These are phyloP conservation scores for Drosophila teissieri DNA, from an alignment of 1,140 invertebrate species.

Conservation along the genomic window DNA sequence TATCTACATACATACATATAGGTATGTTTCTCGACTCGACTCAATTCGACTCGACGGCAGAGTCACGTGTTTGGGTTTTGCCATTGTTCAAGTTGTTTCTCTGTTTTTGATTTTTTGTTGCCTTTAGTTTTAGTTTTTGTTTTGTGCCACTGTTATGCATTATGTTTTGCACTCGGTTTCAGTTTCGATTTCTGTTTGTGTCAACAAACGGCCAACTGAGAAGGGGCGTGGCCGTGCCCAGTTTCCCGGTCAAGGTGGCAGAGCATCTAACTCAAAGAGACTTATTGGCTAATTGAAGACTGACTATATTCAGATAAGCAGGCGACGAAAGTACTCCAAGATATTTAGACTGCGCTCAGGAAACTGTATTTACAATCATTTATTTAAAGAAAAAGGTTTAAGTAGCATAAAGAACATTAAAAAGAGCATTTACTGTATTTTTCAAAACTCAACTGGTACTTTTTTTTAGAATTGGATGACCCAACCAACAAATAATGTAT, in stretches of 20 bases:
- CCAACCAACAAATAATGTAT: too few species aligned
- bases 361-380: too few species aligned
- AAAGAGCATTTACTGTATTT: too few species aligned
- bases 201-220: conserved; percentile 30
- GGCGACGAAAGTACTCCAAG: too few species aligned
- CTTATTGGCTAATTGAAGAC: conserved; percentile 2
- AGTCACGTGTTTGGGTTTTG: conserved; percentile 64
- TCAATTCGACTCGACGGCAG: conserved; percentile 14
- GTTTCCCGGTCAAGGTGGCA: conserved; percentile 40
- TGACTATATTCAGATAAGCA: too few species aligned
- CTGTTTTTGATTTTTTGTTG: conserved; percentile 16
- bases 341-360: too few species aligned
- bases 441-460: too few species aligned
- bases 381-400: too few species aligned
- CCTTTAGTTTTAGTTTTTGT: conserved; percentile 20
- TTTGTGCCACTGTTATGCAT: conserved; percentile 28
- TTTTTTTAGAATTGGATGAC: too few species aligned
- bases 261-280: conserved; percentile 6
- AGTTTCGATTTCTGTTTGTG: conserved; percentile 71
- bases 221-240: conserved; percentile 7
- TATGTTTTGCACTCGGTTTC: conserved; percentile 37
- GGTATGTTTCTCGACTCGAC: conserved; percentile 4
- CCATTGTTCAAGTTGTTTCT: conserved; percentile 49
- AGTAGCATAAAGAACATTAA: too few species aligned
- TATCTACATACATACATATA: too few species aligned